Evolutionary conservation across 2,888 invertebrate genomes (phyloP), one percentile per base, ranked within the genome.

Genomic region (Syrphus vitripennis): DNA sequence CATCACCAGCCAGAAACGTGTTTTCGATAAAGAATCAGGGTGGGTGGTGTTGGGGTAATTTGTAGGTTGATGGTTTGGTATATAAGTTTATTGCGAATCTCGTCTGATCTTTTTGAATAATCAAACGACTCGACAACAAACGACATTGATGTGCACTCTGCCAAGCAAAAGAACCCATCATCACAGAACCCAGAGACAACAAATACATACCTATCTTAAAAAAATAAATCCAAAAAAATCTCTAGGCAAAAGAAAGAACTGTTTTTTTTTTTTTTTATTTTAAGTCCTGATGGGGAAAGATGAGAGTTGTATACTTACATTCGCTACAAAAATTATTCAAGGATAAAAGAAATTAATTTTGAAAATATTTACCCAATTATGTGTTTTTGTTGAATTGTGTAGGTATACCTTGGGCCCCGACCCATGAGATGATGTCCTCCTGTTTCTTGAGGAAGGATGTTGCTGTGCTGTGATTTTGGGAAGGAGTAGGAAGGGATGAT

Each of bases 291-390:
- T 24, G 48, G 48, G 67, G 67, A 57, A 42, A 42, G 40, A 65
- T 57, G 42, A 74, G 55, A 78, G 45, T 65, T 42, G 34, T 65
- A n/a, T n/a, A n/a, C n/a, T n/a, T n/a, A 72, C 42, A 55, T 67
- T 77, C 45, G 65, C 57, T 72, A 77, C 45, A 14, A 70, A 77
- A 81, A 72, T 69, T 81, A 74, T 81, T 86, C 77, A 69, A 77
- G 77, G 76, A 86, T 81, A 77, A 82, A 82, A 75, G 86, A 86
- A 86, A 86, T 86, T 86, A 86, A 86, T 86, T 86, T 86, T 74
- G 65, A 86, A 82, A 86, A 82, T 86, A 86, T 86, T 86, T 86
- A 86, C 86, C 86, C 86, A 86, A 86, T 86, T 86, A 86, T 86
- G 70, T 86, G 59, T 86, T 74, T 86, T 74, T 86, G 82, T 77